These are phyloP conservation scores for Caenorhabditis tropicalis DNA, from an alignment of 1,140 invertebrate species.

Conservation along the genomic window DNA sequence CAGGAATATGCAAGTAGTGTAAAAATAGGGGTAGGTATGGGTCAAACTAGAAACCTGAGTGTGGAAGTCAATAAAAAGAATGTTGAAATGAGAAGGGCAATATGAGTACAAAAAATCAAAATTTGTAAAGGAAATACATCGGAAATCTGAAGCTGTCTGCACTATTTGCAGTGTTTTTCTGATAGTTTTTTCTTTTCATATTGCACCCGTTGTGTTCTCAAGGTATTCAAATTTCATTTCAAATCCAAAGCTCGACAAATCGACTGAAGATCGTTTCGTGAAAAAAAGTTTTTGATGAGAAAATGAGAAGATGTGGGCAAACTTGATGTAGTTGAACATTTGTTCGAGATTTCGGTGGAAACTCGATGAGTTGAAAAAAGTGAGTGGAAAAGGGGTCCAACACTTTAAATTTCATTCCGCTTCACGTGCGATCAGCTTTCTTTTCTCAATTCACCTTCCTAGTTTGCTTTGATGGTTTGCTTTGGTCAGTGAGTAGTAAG, in stretches of 20 bases:
- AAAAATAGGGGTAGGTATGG: constrained; percentile 10
- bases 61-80: neutral
- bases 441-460: constrained; percentile 6
- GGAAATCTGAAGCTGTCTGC: neutral
- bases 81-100: neutral
- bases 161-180: neutral
- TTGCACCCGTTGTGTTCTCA: neutral
- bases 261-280: constrained; percentile 10
- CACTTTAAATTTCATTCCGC: constrained; percentile 45
- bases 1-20: neutral
- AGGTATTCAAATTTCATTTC: constrained; percentile 35
- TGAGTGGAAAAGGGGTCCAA: neutral
- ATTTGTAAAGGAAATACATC: constrained; percentile 13
- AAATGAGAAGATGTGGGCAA: neutral
- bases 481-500: neutral
- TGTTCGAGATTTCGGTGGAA: neutral
- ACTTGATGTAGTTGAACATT: constrained; percentile 17
- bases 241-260: neutral
- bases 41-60: constrained; percentile 31
- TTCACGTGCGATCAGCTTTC: constrained; percentile 33
- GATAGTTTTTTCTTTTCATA: neutral
- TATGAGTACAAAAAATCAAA: constrained; percentile 35
- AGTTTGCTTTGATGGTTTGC: neutral
- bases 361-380: neutral
- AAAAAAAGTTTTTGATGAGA: neutral